These are phyloP conservation scores for Oeneis ivallda DNA, from an alignment of 2,888 invertebrate species.

Conservation along the genomic window DNA sequence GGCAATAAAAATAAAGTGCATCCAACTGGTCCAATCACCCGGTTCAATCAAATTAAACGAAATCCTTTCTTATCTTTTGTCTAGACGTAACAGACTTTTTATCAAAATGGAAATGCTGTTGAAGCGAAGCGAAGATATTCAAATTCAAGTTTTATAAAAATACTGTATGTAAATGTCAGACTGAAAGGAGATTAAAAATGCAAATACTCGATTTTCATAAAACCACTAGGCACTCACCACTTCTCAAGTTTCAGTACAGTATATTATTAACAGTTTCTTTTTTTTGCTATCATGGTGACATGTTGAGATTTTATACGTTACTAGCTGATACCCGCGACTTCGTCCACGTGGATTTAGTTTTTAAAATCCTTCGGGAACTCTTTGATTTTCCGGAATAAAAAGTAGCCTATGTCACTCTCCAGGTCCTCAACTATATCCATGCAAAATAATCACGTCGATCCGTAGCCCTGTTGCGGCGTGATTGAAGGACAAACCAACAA, in stretches of 20 bases:
- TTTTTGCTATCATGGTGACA: no score
- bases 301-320: no score
- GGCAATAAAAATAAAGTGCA: slow-evolving; percentile 30
- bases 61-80: slow-evolving; percentile 37
- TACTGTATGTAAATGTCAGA: neutral
- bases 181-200: neutral
- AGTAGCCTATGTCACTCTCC: no score
- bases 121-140: slow-evolving; percentile 22
- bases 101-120: slow-evolving; percentile 30
- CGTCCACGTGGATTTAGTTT: no score
- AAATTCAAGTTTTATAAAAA: slow-evolving; percentile 17
- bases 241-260: neutral
- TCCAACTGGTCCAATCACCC: slow-evolving; percentile 28
- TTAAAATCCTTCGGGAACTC: no score
- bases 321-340: no score
- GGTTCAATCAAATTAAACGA: slow-evolving; percentile 35
- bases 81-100: slow-evolving; percentile 38
- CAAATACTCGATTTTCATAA: neutral
- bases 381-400: no score
- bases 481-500: no score
- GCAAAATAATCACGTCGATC: no score
- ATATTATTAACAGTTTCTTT: no score
- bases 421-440: no score
- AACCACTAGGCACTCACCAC: neutral
- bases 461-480: no score